phyloP scores from a whole-genome alignment of 2,888 invertebrate genomes.

The Ceraclea dissimilis region DNA sequence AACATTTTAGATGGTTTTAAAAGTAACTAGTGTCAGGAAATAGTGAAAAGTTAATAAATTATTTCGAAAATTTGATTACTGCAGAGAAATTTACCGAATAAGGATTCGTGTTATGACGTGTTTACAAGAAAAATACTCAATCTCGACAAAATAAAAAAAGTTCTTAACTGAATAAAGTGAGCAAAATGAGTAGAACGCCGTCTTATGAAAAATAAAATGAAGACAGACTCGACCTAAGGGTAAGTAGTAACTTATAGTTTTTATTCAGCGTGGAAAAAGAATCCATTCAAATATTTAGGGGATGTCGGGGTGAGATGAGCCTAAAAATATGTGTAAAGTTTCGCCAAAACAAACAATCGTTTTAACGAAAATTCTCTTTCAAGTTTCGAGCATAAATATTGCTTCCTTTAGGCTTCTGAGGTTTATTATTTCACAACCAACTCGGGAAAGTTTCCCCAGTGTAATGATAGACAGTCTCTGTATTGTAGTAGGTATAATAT shows the following conservation, averaged over 20 bases:
- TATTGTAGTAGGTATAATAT: no score
- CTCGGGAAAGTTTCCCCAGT: slow-evolving; percentile 4
- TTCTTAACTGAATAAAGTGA: no score
- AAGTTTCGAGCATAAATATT: slow-evolving; percentile 24
- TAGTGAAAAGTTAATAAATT: no score
- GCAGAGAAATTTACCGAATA: no score
- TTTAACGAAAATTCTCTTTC: slow-evolving; percentile 17
- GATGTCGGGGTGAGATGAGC: slow-evolving; percentile 13
- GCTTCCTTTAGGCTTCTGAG: slow-evolving; percentile 14
- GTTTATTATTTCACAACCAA: slow-evolving; percentile 15
- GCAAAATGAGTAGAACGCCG: no score
- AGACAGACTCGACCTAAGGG: not conserved
- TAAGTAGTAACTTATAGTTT: not conserved
- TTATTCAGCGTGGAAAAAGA: not conserved
- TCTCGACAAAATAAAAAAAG: no score
- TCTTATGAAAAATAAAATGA: no score
- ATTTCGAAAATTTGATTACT: no score
- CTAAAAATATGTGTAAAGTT: slow-evolving; percentile 25
- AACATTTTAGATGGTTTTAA: no score
- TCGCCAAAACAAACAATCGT: slow-evolving; percentile 23
- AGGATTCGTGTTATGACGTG: no score
- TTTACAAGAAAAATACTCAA: no score
- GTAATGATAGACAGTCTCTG: slow-evolving; percentile 10
- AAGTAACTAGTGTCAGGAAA: no score
- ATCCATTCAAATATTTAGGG: slow-evolving; percentile 3